phyloP scores from a whole-genome alignment of 2,888 invertebrate genomes.

The Netelia fuscicornis region DNA sequence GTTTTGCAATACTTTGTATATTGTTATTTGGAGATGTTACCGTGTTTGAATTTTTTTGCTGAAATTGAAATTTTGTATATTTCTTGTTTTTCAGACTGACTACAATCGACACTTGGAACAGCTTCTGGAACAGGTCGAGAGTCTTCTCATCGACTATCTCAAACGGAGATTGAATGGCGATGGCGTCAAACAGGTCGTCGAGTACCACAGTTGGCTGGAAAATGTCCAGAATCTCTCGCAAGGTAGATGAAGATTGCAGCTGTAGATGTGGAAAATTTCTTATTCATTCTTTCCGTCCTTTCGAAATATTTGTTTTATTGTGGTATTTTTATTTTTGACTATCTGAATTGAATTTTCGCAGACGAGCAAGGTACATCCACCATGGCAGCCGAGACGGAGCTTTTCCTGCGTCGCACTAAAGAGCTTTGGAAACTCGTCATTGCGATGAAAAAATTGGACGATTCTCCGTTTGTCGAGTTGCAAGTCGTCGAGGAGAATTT shows the following conservation, averaged over 20 bases:
- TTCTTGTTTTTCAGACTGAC: slow-evolving; percentile 86
- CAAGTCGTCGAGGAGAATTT: slow-evolving; percentile 82
- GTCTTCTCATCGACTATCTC: slow-evolving; percentile 86
- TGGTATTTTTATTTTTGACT: neutral
- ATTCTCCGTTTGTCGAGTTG: slow-evolving; percentile 71
- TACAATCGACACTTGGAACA: slow-evolving; percentile 91
- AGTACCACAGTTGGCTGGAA: slow-evolving; percentile 78
- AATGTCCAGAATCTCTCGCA: slow-evolving; percentile 75
- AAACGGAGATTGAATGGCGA: slow-evolving; percentile 80
- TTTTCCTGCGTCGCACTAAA: slow-evolving; percentile 84
- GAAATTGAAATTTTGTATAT: slow-evolving; percentile 6
- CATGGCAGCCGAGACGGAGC: slow-evolving; percentile 84
- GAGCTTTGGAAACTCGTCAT: slow-evolving; percentile 81
- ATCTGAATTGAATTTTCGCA: slow-evolving; percentile 45
- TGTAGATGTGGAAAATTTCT: neutral
- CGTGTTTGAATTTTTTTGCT: neutral
- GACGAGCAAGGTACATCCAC: slow-evolving; percentile 78
- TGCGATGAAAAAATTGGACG: slow-evolving; percentile 74
- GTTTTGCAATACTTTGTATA: neutral
- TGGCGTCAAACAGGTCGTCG: slow-evolving; percentile 73
- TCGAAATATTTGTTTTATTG: slow-evolving; percentile 8
- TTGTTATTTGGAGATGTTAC: neutral
- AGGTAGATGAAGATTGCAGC: slow-evolving; percentile 73
- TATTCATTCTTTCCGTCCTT: slow-evolving; percentile 1
- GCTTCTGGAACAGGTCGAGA: slow-evolving; percentile 87